Conservation (phyloP, 2,797 vertebrate genomes). For the Megaceryle alcyon region DNA sequence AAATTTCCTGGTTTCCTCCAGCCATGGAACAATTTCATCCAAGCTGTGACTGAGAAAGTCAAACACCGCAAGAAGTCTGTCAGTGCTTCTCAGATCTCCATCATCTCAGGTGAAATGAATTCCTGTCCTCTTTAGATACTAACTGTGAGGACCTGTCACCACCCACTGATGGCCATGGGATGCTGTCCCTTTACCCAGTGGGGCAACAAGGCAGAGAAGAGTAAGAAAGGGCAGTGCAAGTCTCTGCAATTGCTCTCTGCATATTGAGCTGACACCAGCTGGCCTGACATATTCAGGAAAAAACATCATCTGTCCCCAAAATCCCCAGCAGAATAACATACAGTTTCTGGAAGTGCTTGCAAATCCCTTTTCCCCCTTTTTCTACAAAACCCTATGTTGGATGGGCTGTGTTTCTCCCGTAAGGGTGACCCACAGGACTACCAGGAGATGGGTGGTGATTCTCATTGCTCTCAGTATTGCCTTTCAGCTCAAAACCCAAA, state of each 20-base stretch:
- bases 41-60: conserved; percentile 38
- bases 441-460: background rate
- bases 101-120: conserved; percentile 8
- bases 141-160: accelerated
- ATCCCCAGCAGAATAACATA: background rate
- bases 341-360: background rate
- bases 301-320: background rate
- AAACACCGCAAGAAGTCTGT: conserved; percentile 8
- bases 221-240: background rate
- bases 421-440: background rate
- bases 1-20: conserved; percentile 55
- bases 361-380: background rate
- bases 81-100: background rate
- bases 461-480: background rate
- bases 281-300: background rate
- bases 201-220: background rate
- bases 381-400: accelerated
- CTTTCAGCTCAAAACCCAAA: conserved; percentile 49
- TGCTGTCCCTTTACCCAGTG: background rate
- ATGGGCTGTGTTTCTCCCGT: background rate
- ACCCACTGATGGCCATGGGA: accelerated
- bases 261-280: background rate
- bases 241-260: background rate
- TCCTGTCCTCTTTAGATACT: background rate
- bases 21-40: conserved; percentile 52